Percentiles rank a stretch among this genome's conserved stretches.
Evolutionary conservation across 2,888 invertebrate genomes (phyloP).

Genomic region (Rugalucina vietnamica): DNA sequence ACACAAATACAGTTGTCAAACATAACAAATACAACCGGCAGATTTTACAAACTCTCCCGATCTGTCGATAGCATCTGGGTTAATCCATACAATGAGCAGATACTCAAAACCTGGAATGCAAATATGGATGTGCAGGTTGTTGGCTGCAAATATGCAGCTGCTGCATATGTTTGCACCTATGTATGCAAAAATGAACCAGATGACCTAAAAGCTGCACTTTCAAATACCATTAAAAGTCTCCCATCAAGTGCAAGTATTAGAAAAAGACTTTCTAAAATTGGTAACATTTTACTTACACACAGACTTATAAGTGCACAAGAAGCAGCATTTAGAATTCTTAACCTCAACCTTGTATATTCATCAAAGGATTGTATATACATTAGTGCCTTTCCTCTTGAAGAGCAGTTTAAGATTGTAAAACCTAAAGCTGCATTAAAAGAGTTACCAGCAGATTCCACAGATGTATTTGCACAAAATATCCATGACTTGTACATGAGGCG

Average conservation of each 20-base stretch:
- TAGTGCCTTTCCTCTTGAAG: background rate
- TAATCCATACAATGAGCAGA: background rate
- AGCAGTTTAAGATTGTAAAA: conserved; percentile 13
- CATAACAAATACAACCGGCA: background rate
- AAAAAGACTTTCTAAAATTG: conserved; percentile 25
- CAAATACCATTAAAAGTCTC: background rate
- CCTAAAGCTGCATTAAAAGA: too few relatives aligned
- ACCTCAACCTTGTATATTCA: conserved; percentile 7
- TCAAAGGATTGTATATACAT: conserved; percentile 14
- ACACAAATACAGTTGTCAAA: background rate
- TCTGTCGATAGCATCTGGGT: background rate
- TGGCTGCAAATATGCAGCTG: background rate
- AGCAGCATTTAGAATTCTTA: conserved; percentile 8
- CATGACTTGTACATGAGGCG: conserved; percentile 23
- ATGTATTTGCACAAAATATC: background rate
- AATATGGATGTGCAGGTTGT: conserved; percentile 22
- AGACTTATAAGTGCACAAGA: conserved; percentile 14
- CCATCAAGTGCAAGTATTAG: background rate
- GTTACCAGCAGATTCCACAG: background rate
- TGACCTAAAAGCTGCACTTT: background rate
- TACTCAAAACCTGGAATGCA: conserved; percentile 8
- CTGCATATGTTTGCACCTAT: background rate
- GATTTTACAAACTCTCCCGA: conserved; percentile 13
- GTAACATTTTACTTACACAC: conserved; percentile 26
- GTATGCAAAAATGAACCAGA: conserved; percentile 8